These are phyloP conservation scores for Tetramorium simillimum DNA, from an alignment of 1,140 invertebrate species.

Conservation along the genomic window DNA sequence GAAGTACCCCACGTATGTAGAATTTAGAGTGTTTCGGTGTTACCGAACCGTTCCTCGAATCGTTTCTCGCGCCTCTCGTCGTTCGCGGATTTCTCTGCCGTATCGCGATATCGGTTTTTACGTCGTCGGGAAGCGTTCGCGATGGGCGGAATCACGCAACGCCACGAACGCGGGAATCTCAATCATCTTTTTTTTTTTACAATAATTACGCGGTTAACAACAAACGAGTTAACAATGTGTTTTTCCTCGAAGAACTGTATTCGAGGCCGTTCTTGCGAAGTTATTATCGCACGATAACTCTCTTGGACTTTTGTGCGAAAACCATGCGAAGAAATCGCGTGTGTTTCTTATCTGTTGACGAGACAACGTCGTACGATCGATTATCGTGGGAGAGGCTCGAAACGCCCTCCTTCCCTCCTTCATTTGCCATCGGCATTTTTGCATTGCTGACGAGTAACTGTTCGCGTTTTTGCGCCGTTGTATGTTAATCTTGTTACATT, in stretches of 20 bases:
- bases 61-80: background rate
- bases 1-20: background rate
- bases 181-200: background rate
- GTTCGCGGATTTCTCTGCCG: background rate
- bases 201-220: background rate
- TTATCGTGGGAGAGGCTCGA: background rate
- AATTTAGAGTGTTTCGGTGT: background rate
- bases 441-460: background rate
- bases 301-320: background rate
- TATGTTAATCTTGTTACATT: background rate
- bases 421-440: background rate
- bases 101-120: background rate
- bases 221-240: background rate
- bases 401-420: background rate
- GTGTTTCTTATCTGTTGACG: constrained; percentile 22
- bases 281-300: constrained; percentile 38
- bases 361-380: constrained; percentile 26
- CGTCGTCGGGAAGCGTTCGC: background rate
- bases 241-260: constrained; percentile 23
- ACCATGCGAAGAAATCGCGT: background rate
- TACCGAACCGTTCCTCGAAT: too few species aligned
- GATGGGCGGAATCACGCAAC: constrained; percentile 13
- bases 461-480: background rate
- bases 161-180: constrained; percentile 19
- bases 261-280: constrained; percentile 25